These are phyloP conservation scores for Dallia pectoralis DNA, from an alignment of 2,797 vertebrate species.

Conservation along the genomic window DNA sequence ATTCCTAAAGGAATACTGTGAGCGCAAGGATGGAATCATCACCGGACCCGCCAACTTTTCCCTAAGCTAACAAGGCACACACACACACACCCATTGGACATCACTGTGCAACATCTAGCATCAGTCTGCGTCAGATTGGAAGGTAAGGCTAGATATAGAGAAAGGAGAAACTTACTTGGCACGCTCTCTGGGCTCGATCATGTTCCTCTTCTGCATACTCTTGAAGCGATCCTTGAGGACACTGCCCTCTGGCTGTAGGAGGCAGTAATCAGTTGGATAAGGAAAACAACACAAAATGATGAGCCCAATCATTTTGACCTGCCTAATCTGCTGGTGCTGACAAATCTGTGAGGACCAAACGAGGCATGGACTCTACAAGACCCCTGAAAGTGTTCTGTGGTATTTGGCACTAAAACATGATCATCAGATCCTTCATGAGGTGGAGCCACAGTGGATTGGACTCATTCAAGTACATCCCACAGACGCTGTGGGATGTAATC, in stretches of 20 bases:
- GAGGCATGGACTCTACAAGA: no score
- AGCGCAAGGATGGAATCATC: conserved; percentile 81
- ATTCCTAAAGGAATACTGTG: conserved; percentile 71
- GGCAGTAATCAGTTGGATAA: conserved; percentile 34
- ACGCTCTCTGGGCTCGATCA: conserved; percentile 88
- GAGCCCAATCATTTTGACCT: no score
- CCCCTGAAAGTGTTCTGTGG: no score
- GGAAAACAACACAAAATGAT: background rate
- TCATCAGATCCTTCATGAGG: no score
- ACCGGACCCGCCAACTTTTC: conserved; percentile 47
- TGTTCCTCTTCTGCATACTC: conserved; percentile 89
- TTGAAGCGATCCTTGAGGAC: conserved; percentile 89
- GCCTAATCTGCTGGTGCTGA: no score
- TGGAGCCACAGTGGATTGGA: no score
- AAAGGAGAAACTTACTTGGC: conserved; percentile 80
- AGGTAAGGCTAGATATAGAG: conserved; percentile 20
- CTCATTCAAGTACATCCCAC: no score
- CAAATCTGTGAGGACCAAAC: no score
- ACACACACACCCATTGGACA: background rate
- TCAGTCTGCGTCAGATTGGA: no score
- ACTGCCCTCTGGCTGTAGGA: conserved; percentile 88
- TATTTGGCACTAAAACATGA: no score
- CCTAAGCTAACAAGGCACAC: background rate
- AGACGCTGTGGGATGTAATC: no score
- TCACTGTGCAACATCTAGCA: background rate